Evolutionary conservation across 2,797 vertebrate genomes (phyloP).

Genomic region (Chelmon rostratus): DNA sequence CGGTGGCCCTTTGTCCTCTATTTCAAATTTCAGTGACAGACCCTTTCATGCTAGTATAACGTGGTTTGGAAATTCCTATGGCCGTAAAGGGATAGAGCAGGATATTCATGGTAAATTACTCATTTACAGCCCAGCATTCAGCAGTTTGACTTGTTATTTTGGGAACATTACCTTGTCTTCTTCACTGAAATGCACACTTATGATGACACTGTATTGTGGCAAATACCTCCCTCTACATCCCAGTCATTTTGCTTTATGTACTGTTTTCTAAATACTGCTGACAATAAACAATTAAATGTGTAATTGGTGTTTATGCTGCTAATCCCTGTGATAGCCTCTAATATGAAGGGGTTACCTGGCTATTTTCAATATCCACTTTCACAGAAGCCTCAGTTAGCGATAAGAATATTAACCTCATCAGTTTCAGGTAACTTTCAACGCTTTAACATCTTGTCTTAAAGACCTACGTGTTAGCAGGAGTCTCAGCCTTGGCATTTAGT

Average conservation of each 20-base stretch:
- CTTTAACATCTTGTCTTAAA: constrained; percentile 88
- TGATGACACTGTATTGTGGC: constrained; percentile 35
- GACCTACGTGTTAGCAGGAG: constrained; percentile 85
- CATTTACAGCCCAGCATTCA: constrained; percentile 68
- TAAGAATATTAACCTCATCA: constrained; percentile 90
- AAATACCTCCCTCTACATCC: constrained; percentile 36
- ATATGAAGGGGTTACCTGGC: constrained; percentile 82
- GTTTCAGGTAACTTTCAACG: constrained; percentile 88
- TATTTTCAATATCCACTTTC: constrained; percentile 86
- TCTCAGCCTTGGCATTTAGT: constrained; percentile 90
- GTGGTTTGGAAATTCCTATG: constrained; percentile 69
- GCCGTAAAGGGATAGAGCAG: constrained; percentile 68
- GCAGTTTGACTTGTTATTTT: constrained; percentile 67
- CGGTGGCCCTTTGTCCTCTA: constrained; percentile 80
- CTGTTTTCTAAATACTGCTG: constrained; percentile 71
- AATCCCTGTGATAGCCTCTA: constrained; percentile 84
- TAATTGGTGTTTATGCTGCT: constrained; percentile 83
- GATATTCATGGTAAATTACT: constrained; percentile 77
- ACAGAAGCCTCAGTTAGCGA: constrained; percentile 76
- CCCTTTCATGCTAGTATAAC: constrained; percentile 69
- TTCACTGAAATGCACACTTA: constrained; percentile 52
- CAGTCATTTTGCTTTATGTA: constrained; percentile 64
- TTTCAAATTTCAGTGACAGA: constrained; percentile 80
- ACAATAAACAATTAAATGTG: constrained; percentile 86
- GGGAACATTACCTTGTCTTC: constrained; percentile 52